phyloP scores from a whole-genome alignment of 1,140 invertebrate species.

The Littorina saxatilis region DNA sequence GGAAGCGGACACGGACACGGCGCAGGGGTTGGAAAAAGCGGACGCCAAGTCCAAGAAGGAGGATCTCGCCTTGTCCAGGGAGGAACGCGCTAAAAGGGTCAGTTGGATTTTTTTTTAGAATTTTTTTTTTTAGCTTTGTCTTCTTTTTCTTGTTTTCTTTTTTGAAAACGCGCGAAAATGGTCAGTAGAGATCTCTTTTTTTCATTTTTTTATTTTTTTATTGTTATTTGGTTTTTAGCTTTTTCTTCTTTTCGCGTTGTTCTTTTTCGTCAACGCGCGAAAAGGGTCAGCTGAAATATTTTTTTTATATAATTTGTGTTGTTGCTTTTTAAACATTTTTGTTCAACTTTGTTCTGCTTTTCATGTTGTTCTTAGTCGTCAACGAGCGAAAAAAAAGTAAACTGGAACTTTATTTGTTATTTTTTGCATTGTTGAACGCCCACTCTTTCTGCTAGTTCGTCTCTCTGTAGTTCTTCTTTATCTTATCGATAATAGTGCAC shows the following conservation, averaged over 20 bases:
- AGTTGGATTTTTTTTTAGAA: too few relatives aligned
- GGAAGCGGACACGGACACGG: slow-evolving; percentile 20
- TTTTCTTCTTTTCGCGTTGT: background rate
- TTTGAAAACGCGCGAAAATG: background rate
- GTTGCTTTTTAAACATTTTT: too few relatives aligned
- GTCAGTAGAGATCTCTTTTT: background rate
- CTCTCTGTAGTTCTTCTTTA: too few relatives aligned
- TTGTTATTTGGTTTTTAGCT: background rate
- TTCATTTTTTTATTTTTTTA: background rate
- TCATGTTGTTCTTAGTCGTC: too few relatives aligned
- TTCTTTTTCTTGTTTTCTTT: too few relatives aligned
- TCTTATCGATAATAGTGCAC: too few relatives aligned
- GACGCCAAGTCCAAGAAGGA: slow-evolving; percentile 33
- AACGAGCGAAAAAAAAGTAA: too few relatives aligned
- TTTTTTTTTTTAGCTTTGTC: too few relatives aligned
- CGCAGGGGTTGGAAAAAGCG: background rate
- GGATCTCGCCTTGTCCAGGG: slow-evolving; percentile 24
- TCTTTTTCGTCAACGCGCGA: background rate
- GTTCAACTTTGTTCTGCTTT: too few relatives aligned
- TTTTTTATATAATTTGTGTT: background rate
- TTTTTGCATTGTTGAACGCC: too few relatives aligned
- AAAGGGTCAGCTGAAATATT: background rate
- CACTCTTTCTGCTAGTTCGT: too few relatives aligned
- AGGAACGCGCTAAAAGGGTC: slow-evolving; percentile 33
- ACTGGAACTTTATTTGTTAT: too few relatives aligned